Conservation (phyloP, 1,140 invertebrate genomes). For the Pararge aegeria region DNA sequence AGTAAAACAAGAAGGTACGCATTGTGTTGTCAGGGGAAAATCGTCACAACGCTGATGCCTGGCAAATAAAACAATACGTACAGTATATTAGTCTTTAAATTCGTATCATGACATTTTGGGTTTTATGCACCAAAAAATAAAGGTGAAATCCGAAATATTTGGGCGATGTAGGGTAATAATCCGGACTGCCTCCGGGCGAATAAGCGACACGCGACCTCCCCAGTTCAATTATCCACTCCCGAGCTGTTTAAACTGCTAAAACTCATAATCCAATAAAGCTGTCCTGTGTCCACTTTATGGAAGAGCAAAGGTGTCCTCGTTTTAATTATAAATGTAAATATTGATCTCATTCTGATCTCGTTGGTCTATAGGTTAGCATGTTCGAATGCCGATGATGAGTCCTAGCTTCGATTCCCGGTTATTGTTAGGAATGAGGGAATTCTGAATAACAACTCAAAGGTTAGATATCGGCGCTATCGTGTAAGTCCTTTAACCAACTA, state of each 20-base stretch:
- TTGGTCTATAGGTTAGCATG: too few species aligned
- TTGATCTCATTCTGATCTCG: neutral
- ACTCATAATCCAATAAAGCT: conserved; percentile 68
- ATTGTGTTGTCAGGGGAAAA: conserved; percentile 20
- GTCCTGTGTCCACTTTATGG: conserved; percentile 43
- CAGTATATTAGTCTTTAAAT: too few species aligned
- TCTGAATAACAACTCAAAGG: too few species aligned
- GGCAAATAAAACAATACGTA: conserved; percentile 1
- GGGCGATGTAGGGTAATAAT: conserved; percentile 34
- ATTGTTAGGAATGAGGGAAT: too few species aligned
- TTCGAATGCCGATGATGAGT: too few species aligned
- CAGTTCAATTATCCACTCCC: conserved; percentile 50
- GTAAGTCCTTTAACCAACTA: too few species aligned
- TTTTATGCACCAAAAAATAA: conserved; percentile 28
- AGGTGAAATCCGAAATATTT: conserved; percentile 21
- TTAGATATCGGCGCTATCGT: too few species aligned
- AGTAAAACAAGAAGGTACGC: conserved; percentile 16
- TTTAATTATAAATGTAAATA: conserved; percentile 28
- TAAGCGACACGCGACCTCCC: conserved; percentile 50
- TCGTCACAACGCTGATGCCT: conserved; percentile 8
- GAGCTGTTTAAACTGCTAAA: conserved; percentile 63
- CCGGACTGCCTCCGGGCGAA: conserved; percentile 40
- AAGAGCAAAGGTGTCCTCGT: conserved; percentile 30
- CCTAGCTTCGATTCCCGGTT: too few species aligned
- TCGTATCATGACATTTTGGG: conserved; percentile 27